phyloP scores from a whole-genome alignment of 2,113 vertebrate species.

The Tachysurus fulvidraco region DNA sequence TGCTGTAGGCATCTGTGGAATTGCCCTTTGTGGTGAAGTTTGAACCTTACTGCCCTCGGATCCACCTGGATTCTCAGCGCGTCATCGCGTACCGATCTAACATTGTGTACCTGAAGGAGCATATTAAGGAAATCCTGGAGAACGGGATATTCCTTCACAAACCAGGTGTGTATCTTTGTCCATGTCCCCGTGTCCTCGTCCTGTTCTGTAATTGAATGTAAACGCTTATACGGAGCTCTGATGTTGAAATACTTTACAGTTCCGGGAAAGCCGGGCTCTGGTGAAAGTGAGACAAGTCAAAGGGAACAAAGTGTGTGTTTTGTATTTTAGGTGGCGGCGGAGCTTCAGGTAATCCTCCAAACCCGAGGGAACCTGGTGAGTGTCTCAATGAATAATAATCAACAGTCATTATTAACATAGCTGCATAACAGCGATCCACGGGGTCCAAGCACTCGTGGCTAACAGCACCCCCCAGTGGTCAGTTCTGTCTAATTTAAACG shows the following conservation, averaged over 20 bases:
- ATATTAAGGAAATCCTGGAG: conserved; percentile 62
- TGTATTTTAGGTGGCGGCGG: conserved; percentile 34
- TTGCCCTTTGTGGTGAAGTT: conserved; percentile 62
- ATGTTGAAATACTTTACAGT: conserved; percentile 42
- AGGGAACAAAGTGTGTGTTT: too few relatives aligned
- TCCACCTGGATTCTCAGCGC: conserved; percentile 66
- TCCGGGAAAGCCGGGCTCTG: not conserved
- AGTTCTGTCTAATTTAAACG: not conserved
- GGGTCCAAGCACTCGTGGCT: not conserved
- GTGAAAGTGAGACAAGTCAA: not conserved
- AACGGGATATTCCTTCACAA: conserved; percentile 47
- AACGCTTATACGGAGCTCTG: not conserved
- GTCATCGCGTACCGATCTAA: conserved; percentile 53
- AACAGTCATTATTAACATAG: not conserved
- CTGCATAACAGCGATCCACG: not conserved
- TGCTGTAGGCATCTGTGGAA: conserved; percentile 60
- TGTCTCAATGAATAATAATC: not conserved
- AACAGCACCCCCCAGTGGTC: not conserved
- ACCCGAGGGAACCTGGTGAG: conserved; percentile 10
- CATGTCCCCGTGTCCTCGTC: not conserved
- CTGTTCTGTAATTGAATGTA: not conserved
- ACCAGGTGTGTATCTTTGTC: conserved; percentile 56
- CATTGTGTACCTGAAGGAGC: conserved; percentile 58
- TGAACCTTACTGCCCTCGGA: conserved; percentile 63
- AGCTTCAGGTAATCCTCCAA: not conserved